phyloP scores from a whole-genome alignment of 64 coral and sea anemone species.

The Orbicella faveolata region DNA sequence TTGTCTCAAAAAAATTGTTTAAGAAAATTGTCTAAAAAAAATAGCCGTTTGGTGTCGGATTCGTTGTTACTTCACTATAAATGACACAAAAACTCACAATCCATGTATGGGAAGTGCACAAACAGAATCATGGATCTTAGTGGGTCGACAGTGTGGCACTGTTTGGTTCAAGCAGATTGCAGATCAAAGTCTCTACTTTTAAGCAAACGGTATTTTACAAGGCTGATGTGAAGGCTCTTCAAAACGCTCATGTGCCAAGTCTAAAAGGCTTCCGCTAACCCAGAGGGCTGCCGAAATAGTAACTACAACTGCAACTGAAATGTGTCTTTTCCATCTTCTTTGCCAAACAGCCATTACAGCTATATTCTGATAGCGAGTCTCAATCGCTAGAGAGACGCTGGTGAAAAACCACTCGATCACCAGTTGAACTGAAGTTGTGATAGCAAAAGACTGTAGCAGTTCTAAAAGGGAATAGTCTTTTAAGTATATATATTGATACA shows the following conservation, averaged over 20 bases:
- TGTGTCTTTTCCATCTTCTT: constrained; percentile 10
- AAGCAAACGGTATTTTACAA: constrained; percentile 16
- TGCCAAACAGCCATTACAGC: background rate
- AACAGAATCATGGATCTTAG: too few species aligned
- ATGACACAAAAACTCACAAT: too few species aligned
- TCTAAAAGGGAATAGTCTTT: background rate
- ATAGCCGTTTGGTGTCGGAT: too few species aligned
- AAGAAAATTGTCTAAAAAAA: too few species aligned
- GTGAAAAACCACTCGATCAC: constrained; percentile 16
- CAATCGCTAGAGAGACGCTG: background rate
- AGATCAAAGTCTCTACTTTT: background rate
- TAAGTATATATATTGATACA: background rate
- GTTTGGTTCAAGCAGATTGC: too few species aligned
- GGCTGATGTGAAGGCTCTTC: background rate
- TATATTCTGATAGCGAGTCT: constrained; percentile 18
- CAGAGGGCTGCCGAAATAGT: background rate
- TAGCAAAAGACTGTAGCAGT: background rate
- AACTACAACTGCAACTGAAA: background rate
- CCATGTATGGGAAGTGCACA: too few species aligned
- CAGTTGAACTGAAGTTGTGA: background rate
- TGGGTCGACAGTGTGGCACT: too few species aligned
- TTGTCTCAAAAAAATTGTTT: too few species aligned
- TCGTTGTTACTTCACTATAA: too few species aligned
- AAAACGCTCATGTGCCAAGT: background rate
- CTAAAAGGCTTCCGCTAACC: background rate